phyloP scores from a whole-genome alignment of 2,113 vertebrate species.

The Columbina picui region DNA sequence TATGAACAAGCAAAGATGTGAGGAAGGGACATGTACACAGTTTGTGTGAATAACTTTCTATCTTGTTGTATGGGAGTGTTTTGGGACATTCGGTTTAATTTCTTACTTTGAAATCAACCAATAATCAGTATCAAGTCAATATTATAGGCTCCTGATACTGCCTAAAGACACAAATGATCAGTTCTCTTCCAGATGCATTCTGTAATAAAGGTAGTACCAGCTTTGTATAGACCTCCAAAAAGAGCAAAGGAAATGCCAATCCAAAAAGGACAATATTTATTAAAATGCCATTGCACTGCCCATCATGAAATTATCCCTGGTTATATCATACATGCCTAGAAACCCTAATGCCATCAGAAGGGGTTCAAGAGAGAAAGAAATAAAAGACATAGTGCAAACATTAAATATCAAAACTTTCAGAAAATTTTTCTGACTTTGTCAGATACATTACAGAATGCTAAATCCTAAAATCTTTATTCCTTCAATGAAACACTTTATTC shows the following conservation, averaged over 20 bases:
- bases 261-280: neutral
- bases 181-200: neutral
- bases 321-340: neutral
- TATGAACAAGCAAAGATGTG: neutral
- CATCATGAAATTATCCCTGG: neutral
- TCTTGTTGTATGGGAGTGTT: neutral
- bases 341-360: neutral
- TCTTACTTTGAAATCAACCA: neutral
- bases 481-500: neutral
- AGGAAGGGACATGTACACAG: neutral
- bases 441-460: neutral
- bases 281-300: neutral
- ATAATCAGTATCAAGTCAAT: neutral
- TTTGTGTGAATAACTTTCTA: neutral
- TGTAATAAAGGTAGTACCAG: neutral
- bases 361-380: neutral
- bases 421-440: neutral
- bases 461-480: neutral
- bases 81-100: neutral
- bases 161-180: neutral
- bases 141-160: neutral
- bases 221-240: neutral
- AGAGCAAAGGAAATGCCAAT: neutral
- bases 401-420: neutral
- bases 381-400: fast-evolving